A percentile compares a stretch with the other conserved stretches of the same genome.
phyloP scores from a whole-genome alignment of 2,113 vertebrate species.

The Oryzias celebensis region DNA sequence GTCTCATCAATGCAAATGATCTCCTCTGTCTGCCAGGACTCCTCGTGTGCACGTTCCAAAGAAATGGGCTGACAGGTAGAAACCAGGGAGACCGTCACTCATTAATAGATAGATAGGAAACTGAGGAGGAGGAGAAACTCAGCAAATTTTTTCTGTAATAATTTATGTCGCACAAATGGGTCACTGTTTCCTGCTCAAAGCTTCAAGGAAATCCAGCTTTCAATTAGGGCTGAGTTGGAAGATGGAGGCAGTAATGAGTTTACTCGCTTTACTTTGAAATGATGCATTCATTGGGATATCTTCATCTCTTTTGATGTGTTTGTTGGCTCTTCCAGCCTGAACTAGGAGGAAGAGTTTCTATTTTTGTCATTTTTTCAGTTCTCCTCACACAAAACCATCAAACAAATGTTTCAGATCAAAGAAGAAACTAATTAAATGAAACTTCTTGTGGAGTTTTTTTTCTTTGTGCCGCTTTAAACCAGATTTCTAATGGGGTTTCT shows the following conservation, averaged over 20 bases:
- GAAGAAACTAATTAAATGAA: no score
- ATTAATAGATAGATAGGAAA: background rate
- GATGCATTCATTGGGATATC: background rate
- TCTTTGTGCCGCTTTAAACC: no score
- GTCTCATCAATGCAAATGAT: slow-evolving; percentile 5
- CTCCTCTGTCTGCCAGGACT: background rate
- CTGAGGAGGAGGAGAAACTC: background rate
- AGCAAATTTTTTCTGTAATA: background rate
- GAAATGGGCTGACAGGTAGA: background rate
- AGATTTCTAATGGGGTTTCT: no score
- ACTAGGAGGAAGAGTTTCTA: no score
- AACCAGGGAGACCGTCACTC: background rate
- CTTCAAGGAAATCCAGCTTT: background rate
- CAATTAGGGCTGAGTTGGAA: background rate
- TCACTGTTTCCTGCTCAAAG: background rate
- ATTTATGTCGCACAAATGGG: background rate
- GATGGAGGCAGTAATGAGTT: background rate
- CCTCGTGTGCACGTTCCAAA: background rate
- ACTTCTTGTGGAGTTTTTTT: no score
- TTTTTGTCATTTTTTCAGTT: no score
- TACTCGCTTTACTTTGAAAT: background rate
- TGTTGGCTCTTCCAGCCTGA: background rate
- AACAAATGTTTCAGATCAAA: no score
- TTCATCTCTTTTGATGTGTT: background rate
- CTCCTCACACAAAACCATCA: no score